Base-by-base conservation (phyloP, 1,140 invertebrate genomes). In the Caenorhabditis brenneri region DNA sequence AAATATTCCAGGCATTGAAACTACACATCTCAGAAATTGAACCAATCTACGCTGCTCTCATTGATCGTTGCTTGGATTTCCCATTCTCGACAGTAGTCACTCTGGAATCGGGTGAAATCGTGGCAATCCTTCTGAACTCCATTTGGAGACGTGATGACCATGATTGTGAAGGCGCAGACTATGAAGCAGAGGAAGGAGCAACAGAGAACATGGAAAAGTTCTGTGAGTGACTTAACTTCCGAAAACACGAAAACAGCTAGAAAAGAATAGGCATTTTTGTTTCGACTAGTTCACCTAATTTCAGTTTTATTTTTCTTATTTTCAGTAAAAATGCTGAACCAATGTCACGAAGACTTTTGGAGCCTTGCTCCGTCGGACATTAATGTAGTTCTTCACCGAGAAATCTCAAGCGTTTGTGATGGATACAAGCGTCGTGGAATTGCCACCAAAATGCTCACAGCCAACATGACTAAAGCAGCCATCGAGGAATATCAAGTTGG, bases 271-370 rank as follows among this genome's bases (percentile, higher is more conserved):
- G 5, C 39, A 12, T 5, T 42, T 6, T 12, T 42, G 39, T 42
- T 12, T 12, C 5, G 12, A 42, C 5, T 6, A 42, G 39, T 12
- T 42, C n/a, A 42, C 39, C 39, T 42, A 42, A 42, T 12, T 42
- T 42, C 39, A 6, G 5, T 27, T 27, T 55, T n/a, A 27, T 15
- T 55, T 9, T 10, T 1, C 24, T 6, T 55, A 55, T 55, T 74
- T 74, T 15, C 36, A 74, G 65, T 74, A 9, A 74, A 74, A 74
- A 74, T 74, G 65, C 65, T 74, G 22, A 74, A 74, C 36, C 33
- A 39, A 74, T 74, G 65, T 46, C 65, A 74, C 36, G 65, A 74
- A 42, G 65, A 74, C n/a, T 74, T 74, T 36, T 74, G 65, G 65
- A 42, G 5, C 22, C 36, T 74, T 4, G 36, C 36, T 24, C 65